Base-by-base conservation (phyloP, 2,113 vertebrate genomes). In the Cyanoliseus patagonus region DNA sequence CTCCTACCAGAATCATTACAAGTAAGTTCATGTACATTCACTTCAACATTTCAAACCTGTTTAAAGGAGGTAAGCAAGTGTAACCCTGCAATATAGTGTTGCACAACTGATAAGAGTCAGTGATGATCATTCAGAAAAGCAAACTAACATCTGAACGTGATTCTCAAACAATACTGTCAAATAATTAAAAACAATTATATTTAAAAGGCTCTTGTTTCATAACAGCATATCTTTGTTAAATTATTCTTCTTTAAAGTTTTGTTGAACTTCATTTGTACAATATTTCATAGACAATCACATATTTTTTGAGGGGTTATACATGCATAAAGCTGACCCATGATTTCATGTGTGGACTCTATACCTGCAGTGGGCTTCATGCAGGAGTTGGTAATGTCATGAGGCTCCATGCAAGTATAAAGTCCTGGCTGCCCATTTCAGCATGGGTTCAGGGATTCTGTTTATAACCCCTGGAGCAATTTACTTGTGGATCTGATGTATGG, bases 401-500 rank as follows among this genome's bases (percentile, higher is more conserved):
- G 10, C 14, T 81, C 30, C n/a, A 19, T 23, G 35, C 5, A 86
- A 46, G 4, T 51, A 44, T 22, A 12, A 59, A 88, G 17, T 42
- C 55, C 68, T 35, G 55, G 33, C 42, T 83, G 23, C 24, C 10
- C 15, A 19, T 37, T 83, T 72, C 17, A 52, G 7, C 5, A 5
- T 24, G 70, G 30, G 14, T 83, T 83, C 76, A 64, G 53, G 70
- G 35, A 42, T 69, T 19, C 55, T 23, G 33, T 68, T 85, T 67
- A 42, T 80, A 92, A 39, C 24, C 11, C 37, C 24, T 57, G 11
- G 9, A 92, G 52, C 37, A 88, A 69, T 70, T 78, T 91, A 18
- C 33, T 88, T 87, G 39, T 52, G 64, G 57, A 83, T 91, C 88
- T 86, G 66, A 68, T 64, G 62, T 30, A 16, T 39, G 74, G 90